These are phyloP conservation scores for Pristiophorus japonicus DNA, from an alignment of 2,113 vertebrate genomes.

Conservation along the genomic window DNA sequence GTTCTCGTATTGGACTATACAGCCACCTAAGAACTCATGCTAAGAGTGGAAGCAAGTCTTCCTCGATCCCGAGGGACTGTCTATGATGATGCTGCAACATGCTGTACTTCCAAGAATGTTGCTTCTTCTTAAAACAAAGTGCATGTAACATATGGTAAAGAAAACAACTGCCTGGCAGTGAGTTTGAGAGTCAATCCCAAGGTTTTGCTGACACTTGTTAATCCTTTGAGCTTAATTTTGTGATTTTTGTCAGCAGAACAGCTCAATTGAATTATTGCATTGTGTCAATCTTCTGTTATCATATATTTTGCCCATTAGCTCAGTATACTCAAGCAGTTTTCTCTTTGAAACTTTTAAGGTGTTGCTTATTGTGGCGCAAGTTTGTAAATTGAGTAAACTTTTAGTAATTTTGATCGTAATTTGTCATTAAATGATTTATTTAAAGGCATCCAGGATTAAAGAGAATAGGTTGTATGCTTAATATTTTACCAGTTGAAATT, in stretches of 20 bases:
- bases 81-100: neutral
- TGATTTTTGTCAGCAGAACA: neutral
- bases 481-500: constrained; percentile 41
- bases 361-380: neutral
- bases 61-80: too few relatives aligned
- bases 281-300: neutral
- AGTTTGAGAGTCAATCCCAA: neutral
- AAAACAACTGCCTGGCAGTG: neutral
- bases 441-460: constrained; percentile 2
- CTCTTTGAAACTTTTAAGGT: neutral
- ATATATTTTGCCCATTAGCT: neutral
- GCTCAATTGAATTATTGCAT: neutral
- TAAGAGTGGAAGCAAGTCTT: too few relatives aligned
- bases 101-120: neutral
- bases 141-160: neutral
- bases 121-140: neutral
- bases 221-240: neutral
- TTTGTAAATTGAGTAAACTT: neutral
- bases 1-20: too few relatives aligned
- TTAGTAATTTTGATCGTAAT: neutral
- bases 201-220: neutral
- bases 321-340: neutral
- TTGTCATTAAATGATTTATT: constrained; percentile 18
- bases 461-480: neutral
- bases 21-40: too few relatives aligned